Conservation (phyloP, 2,113 vertebrate genomes). For the Dicerorhinus sumatrensis region DNA sequence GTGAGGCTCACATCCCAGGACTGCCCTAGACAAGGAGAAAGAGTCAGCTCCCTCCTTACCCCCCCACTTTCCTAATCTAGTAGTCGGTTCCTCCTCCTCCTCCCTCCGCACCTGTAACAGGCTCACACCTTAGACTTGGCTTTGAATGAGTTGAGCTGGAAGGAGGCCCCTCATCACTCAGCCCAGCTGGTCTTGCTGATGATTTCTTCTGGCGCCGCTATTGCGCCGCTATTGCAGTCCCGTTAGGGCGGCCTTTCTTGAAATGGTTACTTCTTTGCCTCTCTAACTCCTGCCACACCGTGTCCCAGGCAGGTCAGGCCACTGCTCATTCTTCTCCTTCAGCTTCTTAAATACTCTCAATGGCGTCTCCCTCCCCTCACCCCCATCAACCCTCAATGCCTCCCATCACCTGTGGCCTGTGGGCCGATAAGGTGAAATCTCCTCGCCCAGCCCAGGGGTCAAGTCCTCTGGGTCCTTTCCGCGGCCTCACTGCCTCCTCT, state of each 20-base stretch:
- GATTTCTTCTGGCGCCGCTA: background rate
- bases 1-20: background rate
- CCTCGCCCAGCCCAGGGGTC: background rate
- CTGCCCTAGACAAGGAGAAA: background rate
- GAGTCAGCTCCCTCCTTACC: background rate
- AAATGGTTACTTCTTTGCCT: background rate
- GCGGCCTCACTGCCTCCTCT: background rate
- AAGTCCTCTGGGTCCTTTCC: background rate
- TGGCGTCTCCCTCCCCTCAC: background rate
- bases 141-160: background rate
- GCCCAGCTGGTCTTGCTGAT: background rate
- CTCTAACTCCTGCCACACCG: background rate
- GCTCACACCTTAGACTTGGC: background rate
- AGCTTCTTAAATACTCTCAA: background rate
- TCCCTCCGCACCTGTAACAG: background rate
- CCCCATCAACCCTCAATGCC: background rate
- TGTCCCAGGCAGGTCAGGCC: background rate
- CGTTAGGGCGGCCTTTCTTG: background rate
- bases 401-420: background rate
- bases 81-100: background rate
- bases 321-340: background rate
- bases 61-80: background rate
- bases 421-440: background rate
- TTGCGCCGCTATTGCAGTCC: background rate
- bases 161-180: no score